Base-by-base conservation (phyloP, 2,113 vertebrate species). In the Aix galericulata region DNA sequence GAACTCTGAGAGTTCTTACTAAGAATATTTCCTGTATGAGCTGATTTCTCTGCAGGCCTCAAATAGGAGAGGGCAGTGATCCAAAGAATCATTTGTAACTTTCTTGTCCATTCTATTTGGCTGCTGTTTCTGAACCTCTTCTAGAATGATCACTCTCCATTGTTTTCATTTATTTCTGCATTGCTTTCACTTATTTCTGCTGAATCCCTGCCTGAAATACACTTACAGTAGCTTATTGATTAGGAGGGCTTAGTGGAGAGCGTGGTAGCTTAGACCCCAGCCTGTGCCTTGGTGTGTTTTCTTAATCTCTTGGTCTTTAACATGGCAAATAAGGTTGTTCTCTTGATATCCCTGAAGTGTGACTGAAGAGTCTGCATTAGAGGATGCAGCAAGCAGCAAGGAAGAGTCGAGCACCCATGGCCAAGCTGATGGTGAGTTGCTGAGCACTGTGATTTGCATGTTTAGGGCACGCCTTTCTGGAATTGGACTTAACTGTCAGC, bases 371-470 rank as follows among this genome's bases (percentile, higher is more conserved):
- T 66, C 86, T n/a, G 26, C 62, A 0, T 53, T 87, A 25, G 94
- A 80, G 63, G 91, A 93, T 77, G 62, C 76, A 44, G 34, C 71
- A 42, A 74, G 79, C 38, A 58, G 77, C 67, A 95, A 46, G 59
- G 91, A 93, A 82, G 67, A 81, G 34, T 81, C 78, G 0, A 85
- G 66, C 53, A 11, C 34, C 36, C 38, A 21, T 67, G 62, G 63
- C 77, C 92, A 69, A 79, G 87, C 72, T 88, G 96, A 96, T 81
- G 96, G 97, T 97, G 89, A 96, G 96, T 97, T 91, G 62, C 31
- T 91, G 60, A 50, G 20, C 31, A 5, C 55, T 3, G 3, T 53
- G 48, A 34, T 72, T 71, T 60, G 17, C 32, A 17, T 32, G 78
- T 89, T 3, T 34, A 73, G 50, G 25, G 13, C 38, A 26, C 27